A percentile compares a stretch with the other conserved stretches of the same genome.
These are phyloP conservation scores for Acrobasis consociella DNA, from an alignment of 2,888 invertebrate species.

Conservation along the genomic window DNA sequence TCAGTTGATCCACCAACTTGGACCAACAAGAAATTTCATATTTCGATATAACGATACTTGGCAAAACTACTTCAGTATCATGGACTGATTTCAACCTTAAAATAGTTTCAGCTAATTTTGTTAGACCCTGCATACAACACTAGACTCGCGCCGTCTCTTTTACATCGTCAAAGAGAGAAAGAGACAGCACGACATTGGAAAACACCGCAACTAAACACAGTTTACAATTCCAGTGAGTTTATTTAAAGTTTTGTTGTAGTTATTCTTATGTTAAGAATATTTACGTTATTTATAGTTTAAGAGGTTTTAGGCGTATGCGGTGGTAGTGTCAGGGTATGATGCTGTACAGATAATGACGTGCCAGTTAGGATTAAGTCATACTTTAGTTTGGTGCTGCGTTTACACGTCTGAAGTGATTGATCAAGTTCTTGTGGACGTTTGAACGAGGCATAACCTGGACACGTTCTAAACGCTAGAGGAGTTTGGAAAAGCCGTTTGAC, in stretches of 20 bases:
- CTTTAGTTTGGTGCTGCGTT: conserved; percentile 22
- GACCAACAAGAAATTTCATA: too few species aligned
- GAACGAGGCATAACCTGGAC: not conserved
- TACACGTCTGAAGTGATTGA: not conserved
- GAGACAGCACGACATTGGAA: not conserved
- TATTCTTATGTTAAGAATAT: conserved; percentile 80
- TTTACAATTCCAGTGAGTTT: conserved; percentile 25
- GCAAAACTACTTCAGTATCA: too few species aligned
- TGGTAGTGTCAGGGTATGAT: conserved; percentile 57
- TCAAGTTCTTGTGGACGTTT: not conserved
- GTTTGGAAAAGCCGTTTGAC: not conserved
- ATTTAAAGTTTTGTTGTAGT: conserved; percentile 48
- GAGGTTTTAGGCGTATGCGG: conserved; percentile 43
- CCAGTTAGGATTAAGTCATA: conserved; percentile 59
- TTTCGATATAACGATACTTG: too few species aligned
- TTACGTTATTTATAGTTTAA: conserved; percentile 59
- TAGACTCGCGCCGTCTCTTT: conserved; percentile 10
- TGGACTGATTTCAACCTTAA: too few species aligned
- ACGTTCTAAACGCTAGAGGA: conserved; percentile 1
- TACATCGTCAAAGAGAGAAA: not conserved
- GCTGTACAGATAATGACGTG: conserved; percentile 58
- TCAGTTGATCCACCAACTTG: too few species aligned
- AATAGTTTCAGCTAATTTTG: too few species aligned
- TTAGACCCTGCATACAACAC: not conserved
- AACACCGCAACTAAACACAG: conserved; percentile 12